These are phyloP conservation scores for Cyclophora albipunctata DNA, from an alignment of 2,888 invertebrate genomes.

Conservation along the genomic window DNA sequence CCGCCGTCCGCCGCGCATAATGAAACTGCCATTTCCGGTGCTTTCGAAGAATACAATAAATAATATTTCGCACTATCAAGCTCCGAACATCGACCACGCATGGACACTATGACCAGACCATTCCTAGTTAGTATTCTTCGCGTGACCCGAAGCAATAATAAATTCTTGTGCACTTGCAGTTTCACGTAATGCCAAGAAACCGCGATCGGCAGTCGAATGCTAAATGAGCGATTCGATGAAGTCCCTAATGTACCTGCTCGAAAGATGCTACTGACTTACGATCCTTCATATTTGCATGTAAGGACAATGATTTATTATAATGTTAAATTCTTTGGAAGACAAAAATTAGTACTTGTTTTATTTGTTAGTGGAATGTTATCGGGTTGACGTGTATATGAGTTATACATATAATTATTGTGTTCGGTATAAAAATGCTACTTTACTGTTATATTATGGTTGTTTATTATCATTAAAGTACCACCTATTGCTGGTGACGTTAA, in stretches of 20 bases:
- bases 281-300: constrained; percentile 3
- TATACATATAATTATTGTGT: too few relatives aligned
- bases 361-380: too few relatives aligned
- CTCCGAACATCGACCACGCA: constrained; percentile 43
- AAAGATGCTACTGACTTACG: constrained; percentile 5
- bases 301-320: too few relatives aligned
- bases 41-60: constrained; percentile 59
- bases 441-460: too few relatives aligned
- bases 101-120: constrained; percentile 34
- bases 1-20: constrained; percentile 55
- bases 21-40: constrained; percentile 64
- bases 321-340: too few relatives aligned
- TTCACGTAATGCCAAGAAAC: constrained; percentile 67
- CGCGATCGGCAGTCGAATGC: constrained; percentile 61
- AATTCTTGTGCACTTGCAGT: constrained; percentile 73
- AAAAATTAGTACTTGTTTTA: too few relatives aligned
- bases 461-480: too few relatives aligned
- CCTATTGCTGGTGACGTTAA: too few relatives aligned
- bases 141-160: constrained; percentile 57
- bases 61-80: constrained; percentile 52
- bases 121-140: constrained; percentile 59
- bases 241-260: constrained; percentile 21
- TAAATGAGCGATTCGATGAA: constrained; percentile 49
- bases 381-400: too few relatives aligned
- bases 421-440: too few relatives aligned